Percentiles rank a stretch among this genome's conserved stretches.
phyloP scores from a whole-genome alignment of 2,797 vertebrate species.

The Coluber constrictor region DNA sequence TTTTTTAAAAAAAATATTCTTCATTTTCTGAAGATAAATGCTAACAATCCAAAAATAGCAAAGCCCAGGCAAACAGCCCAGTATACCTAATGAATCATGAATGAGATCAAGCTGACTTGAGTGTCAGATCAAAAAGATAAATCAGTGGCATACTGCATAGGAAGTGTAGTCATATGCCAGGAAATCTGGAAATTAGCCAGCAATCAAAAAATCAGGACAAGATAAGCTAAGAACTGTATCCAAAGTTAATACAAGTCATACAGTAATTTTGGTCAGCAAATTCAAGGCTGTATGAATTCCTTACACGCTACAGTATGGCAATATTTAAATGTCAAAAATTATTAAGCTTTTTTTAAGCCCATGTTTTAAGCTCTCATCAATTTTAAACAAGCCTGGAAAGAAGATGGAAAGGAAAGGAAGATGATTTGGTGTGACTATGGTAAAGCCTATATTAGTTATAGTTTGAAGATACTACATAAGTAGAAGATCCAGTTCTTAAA shows the following conservation, averaged over 20 bases:
- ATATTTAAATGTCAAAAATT: not conserved
- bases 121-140: slow-evolving; percentile 25
- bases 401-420: not conserved
- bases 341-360: not conserved
- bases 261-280: not conserved
- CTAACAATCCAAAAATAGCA: slow-evolving; percentile 6
- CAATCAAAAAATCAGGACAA: not conserved
- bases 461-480: not conserved
- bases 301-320: not conserved
- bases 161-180: slow-evolving; percentile 1
- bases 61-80: not conserved
- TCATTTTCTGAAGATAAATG: slow-evolving; percentile 6
- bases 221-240: not conserved
- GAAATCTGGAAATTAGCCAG: slow-evolving; percentile 12
- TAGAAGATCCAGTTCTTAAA: not conserved
- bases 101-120: slow-evolving; percentile 8
- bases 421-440: not conserved
- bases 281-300: not conserved
- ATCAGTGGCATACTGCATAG: not conserved
- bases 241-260: not conserved
- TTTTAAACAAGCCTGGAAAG: not conserved
- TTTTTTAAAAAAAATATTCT: not conserved
- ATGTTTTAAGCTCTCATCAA: not conserved
- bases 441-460: not conserved
- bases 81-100: not conserved